Evolutionary conservation across 1,140 invertebrate species (phyloP).

Genomic region (Adelges cooleyi): DNA sequence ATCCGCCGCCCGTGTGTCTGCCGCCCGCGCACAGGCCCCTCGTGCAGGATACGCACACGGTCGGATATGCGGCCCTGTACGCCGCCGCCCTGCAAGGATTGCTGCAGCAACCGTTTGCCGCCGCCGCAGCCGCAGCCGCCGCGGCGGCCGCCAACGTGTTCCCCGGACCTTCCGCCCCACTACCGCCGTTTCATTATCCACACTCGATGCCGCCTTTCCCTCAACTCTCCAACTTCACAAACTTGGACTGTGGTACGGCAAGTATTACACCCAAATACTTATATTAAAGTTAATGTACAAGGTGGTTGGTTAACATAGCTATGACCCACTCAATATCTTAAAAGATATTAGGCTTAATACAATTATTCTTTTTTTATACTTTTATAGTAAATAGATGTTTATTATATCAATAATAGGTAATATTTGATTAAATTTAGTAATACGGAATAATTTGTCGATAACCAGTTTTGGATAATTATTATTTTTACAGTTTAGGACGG

Average conservation of each 20-base stretch:
- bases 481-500: too few species aligned
- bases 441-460: too few species aligned
- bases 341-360: too few species aligned
- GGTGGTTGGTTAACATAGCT: too few species aligned
- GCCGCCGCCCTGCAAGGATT: slow-evolving; percentile 32
- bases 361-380: too few species aligned
- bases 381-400: too few species aligned
- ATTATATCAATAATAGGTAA: too few species aligned
- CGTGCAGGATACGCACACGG: slow-evolving; percentile 32
- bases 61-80: slow-evolving; percentile 33
- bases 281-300: too few species aligned
- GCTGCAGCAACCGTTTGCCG: slow-evolving; percentile 29
- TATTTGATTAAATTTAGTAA: too few species aligned
- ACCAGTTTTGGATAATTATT: too few species aligned
- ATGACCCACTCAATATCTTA: too few species aligned
- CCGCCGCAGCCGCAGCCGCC: slow-evolving; percentile 6
- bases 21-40: slow-evolving; percentile 23
- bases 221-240: slow-evolving; percentile 2
- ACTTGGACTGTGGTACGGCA: slow-evolving; percentile 23
- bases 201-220: not conserved
- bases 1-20: slow-evolving; percentile 32
- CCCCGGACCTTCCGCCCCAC: slow-evolving; percentile 4
- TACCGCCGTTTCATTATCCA: slow-evolving; percentile 11
- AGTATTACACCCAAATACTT: not conserved
- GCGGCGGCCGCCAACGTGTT: slow-evolving; percentile 7